Conservation (phyloP, 2,888 invertebrate species). For the Chromoteleia sp. region DNA sequence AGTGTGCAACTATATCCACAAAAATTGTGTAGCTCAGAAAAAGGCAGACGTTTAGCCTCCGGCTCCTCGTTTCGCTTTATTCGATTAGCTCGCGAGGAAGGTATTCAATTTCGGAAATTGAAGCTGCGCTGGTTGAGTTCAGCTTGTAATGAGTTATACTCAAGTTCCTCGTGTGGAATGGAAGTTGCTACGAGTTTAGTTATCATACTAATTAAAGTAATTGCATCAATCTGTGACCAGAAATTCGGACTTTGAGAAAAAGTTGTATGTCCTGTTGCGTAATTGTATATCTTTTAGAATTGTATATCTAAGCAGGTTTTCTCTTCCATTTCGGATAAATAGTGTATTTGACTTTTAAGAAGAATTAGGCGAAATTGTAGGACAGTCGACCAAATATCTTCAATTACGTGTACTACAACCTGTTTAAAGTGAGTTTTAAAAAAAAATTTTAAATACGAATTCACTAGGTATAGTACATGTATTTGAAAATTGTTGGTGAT, state of each 20-base stretch:
- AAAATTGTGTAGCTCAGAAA: slow-evolving; percentile 16
- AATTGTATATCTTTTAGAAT: no score
- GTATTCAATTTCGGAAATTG: slow-evolving; percentile 13
- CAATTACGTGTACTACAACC: no score
- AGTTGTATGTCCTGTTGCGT: no score
- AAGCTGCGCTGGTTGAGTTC: slow-evolving; percentile 18
- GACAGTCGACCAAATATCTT: no score
- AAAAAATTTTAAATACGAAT: no score
- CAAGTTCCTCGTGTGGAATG: slow-evolving; percentile 11
- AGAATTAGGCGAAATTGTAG: no score
- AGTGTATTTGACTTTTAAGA: no score
- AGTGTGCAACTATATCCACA: neutral
- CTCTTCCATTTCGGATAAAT: no score
- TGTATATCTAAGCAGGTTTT: no score
- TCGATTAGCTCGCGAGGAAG: neutral
- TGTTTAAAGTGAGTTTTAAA: no score
- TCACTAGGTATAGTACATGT: no score
- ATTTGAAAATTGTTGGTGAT: no score
- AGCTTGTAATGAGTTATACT: slow-evolving; percentile 25
- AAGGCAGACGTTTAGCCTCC: slow-evolving; percentile 5
- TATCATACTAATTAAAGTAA: slow-evolving; percentile 14
- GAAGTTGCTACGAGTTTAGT: slow-evolving; percentile 22
- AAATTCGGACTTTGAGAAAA: neutral
- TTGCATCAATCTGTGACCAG: neutral
- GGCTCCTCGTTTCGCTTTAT: neutral